Evolutionary conservation across 2,797 vertebrate species (phyloP).

Genomic region (Rhabdomys pumilio): DNA sequence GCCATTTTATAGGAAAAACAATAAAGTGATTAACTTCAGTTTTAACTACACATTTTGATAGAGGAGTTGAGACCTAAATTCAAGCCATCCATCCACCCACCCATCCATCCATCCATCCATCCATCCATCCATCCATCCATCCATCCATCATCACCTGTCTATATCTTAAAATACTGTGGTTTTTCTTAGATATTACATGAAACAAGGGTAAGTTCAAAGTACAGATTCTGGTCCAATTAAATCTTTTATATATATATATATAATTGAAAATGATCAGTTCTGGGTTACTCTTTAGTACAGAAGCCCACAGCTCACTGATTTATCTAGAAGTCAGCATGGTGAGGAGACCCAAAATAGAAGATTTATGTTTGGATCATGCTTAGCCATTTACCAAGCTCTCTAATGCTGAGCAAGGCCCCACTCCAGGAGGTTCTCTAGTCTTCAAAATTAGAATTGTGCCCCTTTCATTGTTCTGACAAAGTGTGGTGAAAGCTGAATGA

Average conservation of each 20-base stretch:
- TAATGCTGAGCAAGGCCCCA: not conserved
- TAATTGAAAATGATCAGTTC: not conserved
- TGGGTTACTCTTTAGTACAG: not conserved
- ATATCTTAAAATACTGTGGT: not conserved
- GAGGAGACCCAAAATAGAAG: not conserved
- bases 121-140: not conserved
- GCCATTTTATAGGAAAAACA: not conserved
- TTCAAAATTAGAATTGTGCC: constrained; percentile 10
- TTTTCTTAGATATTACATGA: constrained; percentile 28
- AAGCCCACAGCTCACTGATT: not conserved
- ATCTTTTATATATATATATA: no score
- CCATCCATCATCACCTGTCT: not conserved
- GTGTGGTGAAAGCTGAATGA: not conserved
- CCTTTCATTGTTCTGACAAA: not conserved
- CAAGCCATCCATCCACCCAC: not conserved
- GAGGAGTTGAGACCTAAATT: constrained; percentile 20
- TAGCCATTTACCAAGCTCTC: not conserved
- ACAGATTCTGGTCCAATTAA: not conserved
- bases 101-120: not conserved
- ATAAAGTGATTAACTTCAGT: not conserved
- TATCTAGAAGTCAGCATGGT: constrained; percentile 31
- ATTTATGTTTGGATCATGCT: not conserved
- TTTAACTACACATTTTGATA: not conserved
- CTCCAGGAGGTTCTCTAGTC: not conserved
- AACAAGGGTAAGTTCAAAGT: constrained; percentile 42